Conservation (phyloP, 2,888 invertebrate species). For the Ceriagrion tenellum region DNA sequence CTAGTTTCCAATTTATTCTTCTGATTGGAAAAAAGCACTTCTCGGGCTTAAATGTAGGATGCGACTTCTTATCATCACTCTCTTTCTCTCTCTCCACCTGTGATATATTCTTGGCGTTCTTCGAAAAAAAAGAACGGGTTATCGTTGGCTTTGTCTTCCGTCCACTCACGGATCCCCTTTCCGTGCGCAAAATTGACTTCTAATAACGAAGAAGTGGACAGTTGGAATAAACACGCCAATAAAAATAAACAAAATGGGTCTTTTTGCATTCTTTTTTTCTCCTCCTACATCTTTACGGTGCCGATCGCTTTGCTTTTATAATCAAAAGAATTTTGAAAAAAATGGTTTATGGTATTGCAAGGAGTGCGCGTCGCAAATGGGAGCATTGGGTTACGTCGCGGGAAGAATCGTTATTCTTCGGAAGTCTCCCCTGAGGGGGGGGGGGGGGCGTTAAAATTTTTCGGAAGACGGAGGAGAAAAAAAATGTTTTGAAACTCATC, state of each 20-base stretch:
- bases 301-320: neutral
- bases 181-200: neutral
- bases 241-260: neutral
- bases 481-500: constrained; percentile 53
- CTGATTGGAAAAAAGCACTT: too few relatives aligned
- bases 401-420: neutral
- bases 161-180: too few relatives aligned
- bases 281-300: neutral
- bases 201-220: neutral
- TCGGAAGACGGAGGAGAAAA: neutral
- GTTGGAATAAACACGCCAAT: neutral
- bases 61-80: too few relatives aligned
- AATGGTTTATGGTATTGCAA: neutral
- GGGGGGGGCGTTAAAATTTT: neutral
- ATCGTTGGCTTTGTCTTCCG: too few relatives aligned
- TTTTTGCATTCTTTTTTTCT: neutral
- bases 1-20: too few relatives aligned
- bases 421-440: neutral
- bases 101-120: too few relatives aligned
- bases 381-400: neutral
- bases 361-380: neutral
- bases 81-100: too few relatives aligned
- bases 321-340: neutral
- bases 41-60: too few relatives aligned
- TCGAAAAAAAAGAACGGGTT: too few relatives aligned